Evolutionary conservation across 2,113 vertebrate genomes (phyloP).

Genomic region (Salvelinus alpinus): DNA sequence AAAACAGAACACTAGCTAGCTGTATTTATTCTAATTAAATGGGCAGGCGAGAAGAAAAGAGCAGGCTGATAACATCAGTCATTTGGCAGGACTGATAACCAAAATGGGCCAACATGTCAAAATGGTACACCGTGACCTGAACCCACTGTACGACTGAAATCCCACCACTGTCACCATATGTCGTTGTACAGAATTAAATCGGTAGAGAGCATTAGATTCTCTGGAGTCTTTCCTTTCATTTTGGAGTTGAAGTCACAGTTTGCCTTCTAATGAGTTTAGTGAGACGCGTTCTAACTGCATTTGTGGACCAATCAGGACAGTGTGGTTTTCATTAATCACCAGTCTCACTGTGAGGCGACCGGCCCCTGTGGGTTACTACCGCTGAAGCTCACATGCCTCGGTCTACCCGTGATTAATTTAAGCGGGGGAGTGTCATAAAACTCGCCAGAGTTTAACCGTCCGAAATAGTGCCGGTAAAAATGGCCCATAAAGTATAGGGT

Average conservation of each 20-base stretch:
- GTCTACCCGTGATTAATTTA: constrained; percentile 59
- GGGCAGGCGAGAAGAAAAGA: constrained; percentile 15
- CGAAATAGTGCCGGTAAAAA: constrained; percentile 54
- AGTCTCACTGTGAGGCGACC: constrained; percentile 37
- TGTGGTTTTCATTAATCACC: constrained; percentile 43
- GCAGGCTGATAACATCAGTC: constrained; percentile 5
- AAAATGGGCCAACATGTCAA: no score
- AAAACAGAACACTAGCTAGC: no score
- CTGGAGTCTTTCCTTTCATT: constrained; percentile 11
- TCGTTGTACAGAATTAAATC: no score
- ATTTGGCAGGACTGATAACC: constrained; percentile 1
- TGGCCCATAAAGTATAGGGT: constrained; percentile 46
- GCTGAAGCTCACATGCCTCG: constrained; percentile 39
- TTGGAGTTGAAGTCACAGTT: constrained; percentile 26
- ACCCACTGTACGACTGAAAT: not conserved
- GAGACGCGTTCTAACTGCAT: constrained; percentile 17
- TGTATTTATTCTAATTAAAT: constrained; percentile 27
- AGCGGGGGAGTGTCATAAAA: constrained; percentile 55
- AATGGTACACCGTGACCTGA: constrained; percentile 17
- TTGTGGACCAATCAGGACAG: constrained; percentile 20
- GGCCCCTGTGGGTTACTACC: constrained; percentile 48
- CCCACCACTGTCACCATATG: no score
- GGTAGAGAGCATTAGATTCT: no score
- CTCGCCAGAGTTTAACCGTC: constrained; percentile 29
- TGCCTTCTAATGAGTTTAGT: not conserved